Base-by-base conservation (phyloP, 1,140 invertebrate species). In the Holotrichia oblita region DNA sequence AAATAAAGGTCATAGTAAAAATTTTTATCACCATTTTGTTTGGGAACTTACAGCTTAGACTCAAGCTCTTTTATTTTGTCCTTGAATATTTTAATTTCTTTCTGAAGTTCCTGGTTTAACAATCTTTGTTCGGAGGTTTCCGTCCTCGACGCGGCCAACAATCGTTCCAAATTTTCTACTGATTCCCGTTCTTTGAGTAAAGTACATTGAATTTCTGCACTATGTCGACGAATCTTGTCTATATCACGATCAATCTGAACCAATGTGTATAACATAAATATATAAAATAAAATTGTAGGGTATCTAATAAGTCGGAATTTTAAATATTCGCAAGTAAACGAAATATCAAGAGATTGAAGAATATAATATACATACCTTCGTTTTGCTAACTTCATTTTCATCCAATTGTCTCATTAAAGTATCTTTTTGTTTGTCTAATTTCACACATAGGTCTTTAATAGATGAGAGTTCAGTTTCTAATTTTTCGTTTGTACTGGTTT, bases 371-470 rank as follows among this genome's bases (percentile, higher is more conserved):
- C n/a, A n/a, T 82, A 89, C 88, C 80, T 87, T 85, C 10, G 81
- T 73, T 81, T 85, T 88, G 14, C 83, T 6, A 2, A 85, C 80
- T 12, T 87, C 87, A 76, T 85, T 87, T 6, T 88, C 85, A 6
- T 83, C 83, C 2, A 89, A 79, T 76, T 89, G 85, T 74, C 86
- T 82, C 42, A 84, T 80, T 6, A 91, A 81, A 40, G 78, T 81
- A 10, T 90, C 88, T 59, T 91, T 91, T 76, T 91, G 89, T 40
- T 87, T 85, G 79, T 91, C 90, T 24, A 91, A 78, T 79, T 88
- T 89, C 6, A 89, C 83, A 80, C 89, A 90, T 20, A 91, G 83
- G 78, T 90, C 88, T 72, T 88, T 85, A 34, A 90, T 83, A 9
- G 88, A 87, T 79, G 84, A 84, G 27, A 90, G 81, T 78, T 91